Base-by-base conservation (phyloP, 2,888 invertebrate genomes). In the Lasius platythorax region DNA sequence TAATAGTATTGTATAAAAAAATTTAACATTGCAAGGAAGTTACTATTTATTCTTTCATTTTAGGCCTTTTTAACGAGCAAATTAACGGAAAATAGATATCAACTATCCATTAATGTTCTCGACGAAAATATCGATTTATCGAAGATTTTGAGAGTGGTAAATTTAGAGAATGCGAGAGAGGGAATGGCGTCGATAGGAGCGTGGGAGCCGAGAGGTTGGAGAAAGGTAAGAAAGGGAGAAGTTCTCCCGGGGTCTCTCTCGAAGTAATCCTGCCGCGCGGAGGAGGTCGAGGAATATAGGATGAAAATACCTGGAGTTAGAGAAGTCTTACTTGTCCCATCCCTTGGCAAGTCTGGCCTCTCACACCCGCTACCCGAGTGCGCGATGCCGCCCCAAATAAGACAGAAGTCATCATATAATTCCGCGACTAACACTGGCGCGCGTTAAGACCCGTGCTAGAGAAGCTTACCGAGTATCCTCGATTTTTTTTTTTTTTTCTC, bases 231-330 rank as follows among this genome's bases (percentile, higher is more conserved):
- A 92, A 92, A 92, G 91, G 91, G 91, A 92, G 92, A 93, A 94
- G 92, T 95, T 94, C 93, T 91, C 23, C 23, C 92, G 87, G 91
- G 93, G 93, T 93, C 93, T 93, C 91, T 91, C 91, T 91, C 87
- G 87, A 90, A 94, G 94, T 94, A 94, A 94, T 94, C 94, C 94
- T 93, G 87, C 91, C 67, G 78, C 53, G 67, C 90, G 87, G 89
- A 92, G 87, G 89, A 92, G 93, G 91, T 93, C 92, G 91, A 91
- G 89, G 93, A 94, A 94, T 94, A 94, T 94, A 93, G 94, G 94
- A 94, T 94, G 94, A 95, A 94, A 95, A 95, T 94, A 94, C 94
- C 94, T 94, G 93, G 94, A 94, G 94, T 94, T 94, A 93, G 94
- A 92, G 92, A 94, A 94, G 94, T 94, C 94, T 94, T 94, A 90